Evolutionary conservation across 2,797 vertebrate genomes (phyloP), one percentile per base, ranked within the genome.

Genomic region (Channa striata): DNA sequence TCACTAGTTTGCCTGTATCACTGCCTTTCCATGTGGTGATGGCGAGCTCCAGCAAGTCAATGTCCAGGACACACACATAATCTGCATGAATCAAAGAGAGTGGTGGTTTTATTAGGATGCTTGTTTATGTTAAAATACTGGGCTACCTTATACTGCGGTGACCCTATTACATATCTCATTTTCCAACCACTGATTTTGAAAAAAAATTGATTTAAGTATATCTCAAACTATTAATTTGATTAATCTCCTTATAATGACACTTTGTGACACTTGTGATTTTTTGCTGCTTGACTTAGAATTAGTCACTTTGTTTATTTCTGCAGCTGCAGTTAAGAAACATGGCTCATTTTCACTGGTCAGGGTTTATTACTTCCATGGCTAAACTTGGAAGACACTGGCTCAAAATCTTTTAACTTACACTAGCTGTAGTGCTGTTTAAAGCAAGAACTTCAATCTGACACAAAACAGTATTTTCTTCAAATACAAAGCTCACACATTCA

Each of bases 21-120:
- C 89, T 93, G 80, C 96, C 97, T 84, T 97, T 98, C 95, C 96
- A 97, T 20, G 97, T 98, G 74, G 96, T 97, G 88, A 98, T 97
- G 68, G 95, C 96, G 21, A 98, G 90, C 73, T 97, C 96, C 72
- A 98, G 87, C 43, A 98, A 92, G 86, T 97, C 97, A 36, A 98
- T 96, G 47, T 97, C 97, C 91, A 98, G 81, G 51, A 97, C 95
- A 61, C 97, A 98, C 63, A 97, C 93, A 16, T 97, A 98, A 88
- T 98, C 97, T 98, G 80, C 42, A 54, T 11, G 42, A 82, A 48
- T 80, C 21, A 81, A 53, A 68, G 5, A 59, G 68, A 10, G 6
- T 1, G 0, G 39, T 11, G 12, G 34, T 11, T 53, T 58, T 14
- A 51, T 47, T 44, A 11, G 8, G 30, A 17, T 7, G 20, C 1